Evolutionary conservation across 2,113 vertebrate genomes (phyloP), one percentile per base, ranked within the genome.

Genomic region (Helogale parvula): DNA sequence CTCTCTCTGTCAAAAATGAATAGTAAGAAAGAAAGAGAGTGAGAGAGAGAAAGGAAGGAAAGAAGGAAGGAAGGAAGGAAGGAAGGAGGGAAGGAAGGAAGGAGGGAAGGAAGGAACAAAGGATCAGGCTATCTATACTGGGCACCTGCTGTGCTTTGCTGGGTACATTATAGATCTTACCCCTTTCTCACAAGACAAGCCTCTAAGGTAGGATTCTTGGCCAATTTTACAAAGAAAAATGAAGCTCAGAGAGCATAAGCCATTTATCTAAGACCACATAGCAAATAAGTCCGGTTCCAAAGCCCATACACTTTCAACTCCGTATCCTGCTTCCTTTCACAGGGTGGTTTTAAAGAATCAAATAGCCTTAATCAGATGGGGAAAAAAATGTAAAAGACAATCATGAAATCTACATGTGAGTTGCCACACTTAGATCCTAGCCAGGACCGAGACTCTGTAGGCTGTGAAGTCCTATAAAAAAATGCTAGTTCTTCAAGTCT

Each of bases 161-260:
- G 23, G 72, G 38, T n/a, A 69, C 1, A 0, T 68, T 13, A n/a
- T 2, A 66, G 41, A 7, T 35, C n/a, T 16, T 14, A 29, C 27
- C 35, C n/a, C 12, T 90, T 91, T 65, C 57, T 74, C 52, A 85
- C 29, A 82, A 60, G 57, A 65, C 52, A 29, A 25, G 11, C n/a
- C 35, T 80, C 14, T 68, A 71, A 79, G 25, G 17, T 45, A 71
- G 69, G 86, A 27, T 65, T 41, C 17, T 52, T 38, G 25, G 50
- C 77, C 57, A 80, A 47, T 76, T 71, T 69, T 33, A 23, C 12
- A 63, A 41, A 88, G 84, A n/a, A 84, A 74, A 71, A 69, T 9
- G 41, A 89, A 86, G 74, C 74, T 76, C 54, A 68, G 74, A 81
- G 85, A 84, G 4, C 19, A 33, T 63, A 93, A 94, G 38, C 31